A percentile compares a stretch with the other conserved stretches of the same genome.
Evolutionary conservation across 2,888 invertebrate genomes (phyloP).

Genomic region (Platynereis dumerilii): DNA sequence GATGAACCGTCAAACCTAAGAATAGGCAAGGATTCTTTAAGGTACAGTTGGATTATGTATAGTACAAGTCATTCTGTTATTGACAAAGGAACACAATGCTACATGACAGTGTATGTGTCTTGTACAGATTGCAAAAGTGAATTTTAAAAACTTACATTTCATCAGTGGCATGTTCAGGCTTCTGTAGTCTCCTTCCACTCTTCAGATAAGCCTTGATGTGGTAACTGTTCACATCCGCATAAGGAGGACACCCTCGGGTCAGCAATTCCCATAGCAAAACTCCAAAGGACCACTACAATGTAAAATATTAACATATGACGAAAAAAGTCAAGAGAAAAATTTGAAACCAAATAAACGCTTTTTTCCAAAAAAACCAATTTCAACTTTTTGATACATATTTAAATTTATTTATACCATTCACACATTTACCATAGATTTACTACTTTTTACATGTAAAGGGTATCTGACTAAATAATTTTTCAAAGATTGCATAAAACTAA

Average conservation of each 20-base stretch:
- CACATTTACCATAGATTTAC: too few relatives aligned
- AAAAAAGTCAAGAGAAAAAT: neutral
- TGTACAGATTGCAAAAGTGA: neutral
- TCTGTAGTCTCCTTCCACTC: conserved; percentile 55
- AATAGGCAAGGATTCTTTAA: neutral
- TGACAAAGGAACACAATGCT: neutral
- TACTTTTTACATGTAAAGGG: too few relatives aligned
- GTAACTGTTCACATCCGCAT: conserved; percentile 56
- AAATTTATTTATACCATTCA: neutral
- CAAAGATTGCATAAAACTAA: too few relatives aligned
- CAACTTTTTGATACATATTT: too few relatives aligned
- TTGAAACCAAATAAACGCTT: too few relatives aligned
- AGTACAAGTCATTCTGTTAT: neutral
- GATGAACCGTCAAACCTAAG: neutral
- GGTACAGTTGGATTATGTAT: neutral
- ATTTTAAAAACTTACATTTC: conserved; percentile 38
- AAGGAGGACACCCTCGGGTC: conserved; percentile 60
- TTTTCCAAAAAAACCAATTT: too few relatives aligned
- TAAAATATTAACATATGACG: neutral
- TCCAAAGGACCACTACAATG: conserved; percentile 61
- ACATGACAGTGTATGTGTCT: neutral
- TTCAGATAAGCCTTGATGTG: conserved; percentile 56
- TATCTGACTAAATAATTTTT: too few relatives aligned
- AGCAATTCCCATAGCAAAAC: conserved; percentile 63
- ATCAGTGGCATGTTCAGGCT: conserved; percentile 49